Base-by-base conservation (phyloP, 2,888 invertebrate species). In the Petrophora chlorosata region DNA sequence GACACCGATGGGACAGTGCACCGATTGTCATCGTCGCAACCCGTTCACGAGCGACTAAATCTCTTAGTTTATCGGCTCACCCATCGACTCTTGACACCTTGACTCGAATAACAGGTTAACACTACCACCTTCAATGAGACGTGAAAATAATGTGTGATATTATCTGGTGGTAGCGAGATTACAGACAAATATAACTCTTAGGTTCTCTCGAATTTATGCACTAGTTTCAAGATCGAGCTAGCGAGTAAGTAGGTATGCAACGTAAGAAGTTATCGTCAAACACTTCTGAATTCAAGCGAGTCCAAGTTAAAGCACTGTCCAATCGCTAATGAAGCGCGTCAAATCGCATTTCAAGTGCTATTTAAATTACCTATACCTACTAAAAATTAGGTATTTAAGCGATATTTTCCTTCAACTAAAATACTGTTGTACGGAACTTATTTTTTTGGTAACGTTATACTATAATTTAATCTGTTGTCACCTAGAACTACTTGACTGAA, bases 81-180 rank as follows among this genome's bases (percentile, higher is more conserved):
- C 54, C 73, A 77, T 80, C 79, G 65, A 70, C 65, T 62, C 68
- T 73, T 74, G 76, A 79, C 82, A 79, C 79, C 65, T 76, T 66
- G 65, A 73, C 76, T 70, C 63, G 73, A 76, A 73, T 74, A 79
- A 84, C 82, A 59, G 79, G 82, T 83, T 82, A 74, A 76, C 68
- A 78, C 73, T 63, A 70, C 72, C 70, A 70, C 65, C 69, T 71
- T 76, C 78, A 79, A 80, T 79, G 78, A 83, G 70, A 82, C 79
- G 78, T 77, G 76, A 79, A 79, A 81, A 82, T 85, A 79, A 83
- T 79, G 79, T 78, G 75, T 73, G 82, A 82, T 81, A 74, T 78
- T 80, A 85, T 81, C 76, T 67, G 56, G 44, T 61, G 60, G 68
- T 67, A 66, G 64, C 59, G 57, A 63, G 57, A 60, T 61, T 60